Percentiles rank a stretch among this genome's conserved stretches.
Conservation (phyloP, 2,888 invertebrate genomes). For the Leptinotarsa haldemani region DNA sequence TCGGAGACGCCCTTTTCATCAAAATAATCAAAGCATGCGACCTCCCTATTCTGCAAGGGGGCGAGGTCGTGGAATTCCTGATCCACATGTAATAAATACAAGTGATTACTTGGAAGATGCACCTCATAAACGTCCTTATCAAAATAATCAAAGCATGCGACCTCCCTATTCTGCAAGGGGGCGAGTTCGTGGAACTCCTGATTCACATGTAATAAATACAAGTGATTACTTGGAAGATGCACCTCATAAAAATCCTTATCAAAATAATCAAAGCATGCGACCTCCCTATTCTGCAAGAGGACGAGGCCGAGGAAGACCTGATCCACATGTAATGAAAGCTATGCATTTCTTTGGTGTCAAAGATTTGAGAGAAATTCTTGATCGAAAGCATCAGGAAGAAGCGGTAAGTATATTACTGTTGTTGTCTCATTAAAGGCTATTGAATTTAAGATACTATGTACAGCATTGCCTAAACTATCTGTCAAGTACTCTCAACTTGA, state of each 20-base stretch:
- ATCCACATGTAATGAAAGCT: slow-evolving; percentile 49
- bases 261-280: slow-evolving; percentile 29
- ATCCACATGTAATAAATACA: slow-evolving; percentile 48
- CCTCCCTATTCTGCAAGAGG: slow-evolving; percentile 30
- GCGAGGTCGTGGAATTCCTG: slow-evolving; percentile 34
- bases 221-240: slow-evolving; percentile 9
- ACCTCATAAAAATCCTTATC: slow-evolving; percentile 20
- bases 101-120: not conserved
- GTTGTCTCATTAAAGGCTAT: too few relatives aligned
- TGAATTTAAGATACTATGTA: too few relatives aligned
- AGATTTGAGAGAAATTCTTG: slow-evolving; percentile 53
- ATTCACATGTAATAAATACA: not conserved
- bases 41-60: slow-evolving; percentile 30
- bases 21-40: slow-evolving; percentile 29
- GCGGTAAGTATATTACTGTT: slow-evolving; percentile 31
- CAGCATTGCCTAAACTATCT: too few relatives aligned
- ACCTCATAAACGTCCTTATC: slow-evolving; percentile 20
- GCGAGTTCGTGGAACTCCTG: slow-evolving; percentile 35
- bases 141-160: slow-evolving; percentile 30
- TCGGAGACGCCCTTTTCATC: slow-evolving; percentile 21
- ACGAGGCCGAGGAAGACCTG: slow-evolving; percentile 35
- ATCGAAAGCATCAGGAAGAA: slow-evolving; percentile 50
- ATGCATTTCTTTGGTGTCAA: slow-evolving; percentile 48
- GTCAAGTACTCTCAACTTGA: too few relatives aligned
- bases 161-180: slow-evolving; percentile 30